Conservation (phyloP, 2,888 invertebrate genomes). For the Brenthis ino region DNA sequence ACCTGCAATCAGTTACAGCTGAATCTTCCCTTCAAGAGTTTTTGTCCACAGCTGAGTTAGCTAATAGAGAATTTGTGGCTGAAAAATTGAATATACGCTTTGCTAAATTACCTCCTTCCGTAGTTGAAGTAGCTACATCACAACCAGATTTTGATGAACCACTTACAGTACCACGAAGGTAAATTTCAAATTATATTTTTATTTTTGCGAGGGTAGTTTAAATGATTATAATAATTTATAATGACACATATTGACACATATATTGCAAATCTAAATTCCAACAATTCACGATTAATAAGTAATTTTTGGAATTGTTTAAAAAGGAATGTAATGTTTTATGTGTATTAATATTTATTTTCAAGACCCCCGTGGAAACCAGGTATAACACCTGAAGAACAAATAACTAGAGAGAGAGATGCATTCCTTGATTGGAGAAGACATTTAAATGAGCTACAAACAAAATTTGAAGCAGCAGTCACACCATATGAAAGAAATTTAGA, state of each 20-base stretch:
- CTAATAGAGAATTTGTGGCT: constrained; percentile 95
- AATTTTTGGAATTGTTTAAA: too few species aligned
- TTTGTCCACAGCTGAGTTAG: constrained; percentile 95
- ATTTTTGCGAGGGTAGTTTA: not conserved
- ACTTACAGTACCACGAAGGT: constrained; percentile 89
- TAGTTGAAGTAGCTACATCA: constrained; percentile 65
- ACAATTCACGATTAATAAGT: too few species aligned
- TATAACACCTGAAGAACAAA: constrained; percentile 90
- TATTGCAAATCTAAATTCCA: too few species aligned
- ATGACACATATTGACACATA: too few species aligned
- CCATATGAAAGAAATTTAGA: constrained; percentile 99
- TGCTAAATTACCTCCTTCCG: constrained; percentile 67
- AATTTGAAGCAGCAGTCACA: constrained; percentile 91
- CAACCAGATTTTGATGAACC: constrained; percentile 76
- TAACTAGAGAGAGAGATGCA: constrained; percentile 88
- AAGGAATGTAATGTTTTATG: not conserved
- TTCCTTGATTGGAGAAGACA: constrained; percentile 96
- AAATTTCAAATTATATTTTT: constrained; percentile 23
- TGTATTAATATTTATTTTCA: not conserved
- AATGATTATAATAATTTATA: too few species aligned
- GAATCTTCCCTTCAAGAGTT: constrained; percentile 98
- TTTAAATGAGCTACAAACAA: constrained; percentile 88
- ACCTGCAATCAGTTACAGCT: constrained; percentile 96
- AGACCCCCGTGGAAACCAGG: constrained; percentile 88
- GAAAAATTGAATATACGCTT: constrained; percentile 92